phyloP scores from a whole-genome alignment of 2,888 invertebrate genomes.

The Ormyrus thymus region DNA sequence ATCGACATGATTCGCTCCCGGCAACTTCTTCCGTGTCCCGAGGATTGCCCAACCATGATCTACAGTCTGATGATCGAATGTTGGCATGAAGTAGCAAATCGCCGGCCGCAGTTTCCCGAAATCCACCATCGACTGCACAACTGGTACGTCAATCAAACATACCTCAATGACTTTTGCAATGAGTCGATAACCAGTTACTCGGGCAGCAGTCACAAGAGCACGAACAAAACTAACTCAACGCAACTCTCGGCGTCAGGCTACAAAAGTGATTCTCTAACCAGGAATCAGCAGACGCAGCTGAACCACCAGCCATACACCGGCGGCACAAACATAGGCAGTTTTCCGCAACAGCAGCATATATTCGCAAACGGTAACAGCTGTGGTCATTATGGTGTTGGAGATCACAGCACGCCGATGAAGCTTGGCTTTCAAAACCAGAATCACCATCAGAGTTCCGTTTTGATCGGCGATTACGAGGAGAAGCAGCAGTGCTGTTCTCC shows the following conservation, averaged over 20 bases:
- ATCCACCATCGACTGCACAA: conserved; percentile 88
- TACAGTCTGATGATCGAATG: conserved; percentile 98
- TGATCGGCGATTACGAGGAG: conserved; percentile 60
- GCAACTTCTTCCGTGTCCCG: conserved; percentile 93
- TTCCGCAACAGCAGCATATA: conserved; percentile 22
- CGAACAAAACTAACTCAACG: conserved; percentile 69
- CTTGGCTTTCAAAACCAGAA: conserved; percentile 60
- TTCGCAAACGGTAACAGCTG: conserved; percentile 40
- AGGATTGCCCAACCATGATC: conserved; percentile 92
- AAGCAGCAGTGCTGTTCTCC: conserved; percentile 70
- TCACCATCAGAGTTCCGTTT: conserved; percentile 58
- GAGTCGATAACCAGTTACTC: conserved; percentile 69
- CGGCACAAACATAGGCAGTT: conserved; percentile 56
- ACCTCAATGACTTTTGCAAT: conserved; percentile 68
- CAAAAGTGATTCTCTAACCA: conserved; percentile 61
- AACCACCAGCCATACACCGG: conserved; percentile 15
- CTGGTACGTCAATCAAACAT: conserved; percentile 79
- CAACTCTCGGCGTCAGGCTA: conserved; percentile 65
- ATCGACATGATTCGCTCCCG: conserved; percentile 97
- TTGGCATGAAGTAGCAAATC: conserved; percentile 95
- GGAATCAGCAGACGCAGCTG: conserved; percentile 57
- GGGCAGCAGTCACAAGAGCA: conserved; percentile 67
- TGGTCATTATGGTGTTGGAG: conserved; percentile 10
- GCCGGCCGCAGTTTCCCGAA: conserved; percentile 94
- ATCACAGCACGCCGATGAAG: conserved; percentile 61